These are phyloP conservation scores for Vollenhovia emeryi DNA, from an alignment of 1,140 invertebrate species.

Conservation along the genomic window DNA sequence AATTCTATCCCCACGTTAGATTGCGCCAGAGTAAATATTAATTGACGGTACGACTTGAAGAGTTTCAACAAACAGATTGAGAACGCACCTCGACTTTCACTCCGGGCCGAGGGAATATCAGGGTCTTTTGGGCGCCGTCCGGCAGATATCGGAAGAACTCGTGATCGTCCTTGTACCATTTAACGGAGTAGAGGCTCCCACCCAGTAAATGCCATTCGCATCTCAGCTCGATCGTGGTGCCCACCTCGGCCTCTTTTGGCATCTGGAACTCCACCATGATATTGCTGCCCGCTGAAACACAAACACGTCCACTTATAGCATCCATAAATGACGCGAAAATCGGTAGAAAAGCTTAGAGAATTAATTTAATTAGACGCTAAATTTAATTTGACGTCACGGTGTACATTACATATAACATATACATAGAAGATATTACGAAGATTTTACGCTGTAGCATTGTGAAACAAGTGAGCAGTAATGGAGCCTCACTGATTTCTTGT, in stretches of 20 bases:
- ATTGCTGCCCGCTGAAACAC: conserved; percentile 60
- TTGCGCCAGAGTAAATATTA: not conserved
- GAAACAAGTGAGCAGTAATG: not conserved
- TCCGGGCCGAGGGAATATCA: conserved; percentile 87
- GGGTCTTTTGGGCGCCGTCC: conserved; percentile 87
- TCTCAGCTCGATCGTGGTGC: conserved; percentile 65
- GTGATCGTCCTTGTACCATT: conserved; percentile 92
- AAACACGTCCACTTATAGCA: not conserved
- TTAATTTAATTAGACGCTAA: too few relatives aligned
- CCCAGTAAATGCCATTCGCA: conserved; percentile 83
- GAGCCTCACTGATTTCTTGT: not conserved
- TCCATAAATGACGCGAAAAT: not conserved
- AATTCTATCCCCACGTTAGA: not conserved
- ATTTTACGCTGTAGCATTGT: not conserved
- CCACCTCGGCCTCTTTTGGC: conserved; percentile 74
- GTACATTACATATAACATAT: not conserved
- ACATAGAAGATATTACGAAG: not conserved
- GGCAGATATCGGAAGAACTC: conserved; percentile 91
- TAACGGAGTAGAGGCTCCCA: conserved; percentile 91
- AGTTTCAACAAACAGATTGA: not conserved
- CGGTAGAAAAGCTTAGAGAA: not conserved
- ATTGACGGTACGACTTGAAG: not conserved
- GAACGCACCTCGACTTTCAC: conserved; percentile 86
- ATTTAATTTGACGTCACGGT: not conserved
- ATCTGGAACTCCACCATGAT: conserved; percentile 74